Evolutionary conservation across 2,888 invertebrate genomes (phyloP), one percentile per base, ranked within the genome.

Genomic region (Dasypogon diadema): DNA sequence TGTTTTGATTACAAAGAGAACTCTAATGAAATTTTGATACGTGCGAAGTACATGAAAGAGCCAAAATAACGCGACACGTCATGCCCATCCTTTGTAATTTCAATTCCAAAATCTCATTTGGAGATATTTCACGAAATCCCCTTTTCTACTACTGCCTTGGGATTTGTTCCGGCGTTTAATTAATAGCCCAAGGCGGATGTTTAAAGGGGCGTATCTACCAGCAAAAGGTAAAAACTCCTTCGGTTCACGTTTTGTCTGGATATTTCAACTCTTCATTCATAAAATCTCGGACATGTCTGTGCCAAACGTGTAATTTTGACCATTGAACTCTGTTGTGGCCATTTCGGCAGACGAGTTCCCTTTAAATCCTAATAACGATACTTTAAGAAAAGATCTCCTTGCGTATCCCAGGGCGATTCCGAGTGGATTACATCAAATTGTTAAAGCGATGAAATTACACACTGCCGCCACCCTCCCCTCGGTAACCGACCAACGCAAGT

Each of bases 221-320:
- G 48, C 46, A 46, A 65, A 48, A 65, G 46, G 65, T 65, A 65
- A 65, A 65, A 65, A 65, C 14, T 18, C 56, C n/a, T 65, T 65
- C 65, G 48, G 65, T 65, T 42, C 65, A 65, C 46, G 65, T 65
- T 65, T 65, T 65, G 65, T 65, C 65, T 65, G 65, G 65, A 65
- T 24, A 26, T 65, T 65, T 65, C 65, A 46, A 65, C 65, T 65
- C 65, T 65, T 65, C 60, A 60, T 60, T 60, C 60, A 60, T 60
- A 60, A 60, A 65, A 65, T 65, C 65, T 65, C 65, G 26, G 48
- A 65, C 34, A 22, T 46, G 65, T 65, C 65, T 65, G 65, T 10
- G 24, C 37, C 65, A 65, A 65, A 65, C 65, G 46, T 65, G 46
- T 65, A 65, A 65, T 65, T 65, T 65, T 65, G 65, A 48, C 46